These are phyloP conservation scores for Nowickia ferox DNA, from an alignment of 2,888 invertebrate genomes.

Conservation along the genomic window DNA sequence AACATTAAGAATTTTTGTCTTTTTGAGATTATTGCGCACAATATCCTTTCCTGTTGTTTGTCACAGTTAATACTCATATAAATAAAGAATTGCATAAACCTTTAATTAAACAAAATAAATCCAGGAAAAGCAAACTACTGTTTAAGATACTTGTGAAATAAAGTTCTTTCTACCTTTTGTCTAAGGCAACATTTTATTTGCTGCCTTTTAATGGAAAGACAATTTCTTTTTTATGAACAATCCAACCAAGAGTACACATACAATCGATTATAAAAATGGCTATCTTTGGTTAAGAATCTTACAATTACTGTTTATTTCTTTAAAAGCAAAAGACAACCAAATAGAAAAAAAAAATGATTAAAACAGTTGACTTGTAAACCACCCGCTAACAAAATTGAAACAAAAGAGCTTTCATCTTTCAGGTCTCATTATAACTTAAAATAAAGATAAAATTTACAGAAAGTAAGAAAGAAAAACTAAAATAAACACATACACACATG, in stretches of 20 bases:
- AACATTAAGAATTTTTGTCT: no score
- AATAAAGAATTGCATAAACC: no score
- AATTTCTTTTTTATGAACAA: constrained; percentile 26
- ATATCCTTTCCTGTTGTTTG: no score
- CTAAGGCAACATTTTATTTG: neutral
- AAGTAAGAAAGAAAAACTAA: neutral
- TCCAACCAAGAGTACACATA: neutral
- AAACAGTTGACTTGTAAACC: constrained; percentile 26
- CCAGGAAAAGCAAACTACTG: no score
- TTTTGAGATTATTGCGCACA: no score
- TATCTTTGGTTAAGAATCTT: constrained; percentile 63
- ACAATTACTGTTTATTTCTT: constrained; percentile 49
- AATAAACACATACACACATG: neutral
- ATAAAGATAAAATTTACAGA: constrained; percentile 39
- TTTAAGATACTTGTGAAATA: neutral
- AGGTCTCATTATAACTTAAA: constrained; percentile 67
- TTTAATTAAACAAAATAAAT: no score
- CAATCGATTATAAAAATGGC: constrained; percentile 61
- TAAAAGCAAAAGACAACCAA: constrained; percentile 37
- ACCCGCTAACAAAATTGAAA: constrained; percentile 63
- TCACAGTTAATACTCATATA: no score
- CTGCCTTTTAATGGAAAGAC: neutral
- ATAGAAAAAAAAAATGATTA: neutral
- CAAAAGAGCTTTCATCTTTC: constrained; percentile 61
- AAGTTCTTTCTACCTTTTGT: neutral